A percentile compares a stretch with the other conserved stretches of the same genome.
Conservation (phyloP, 2,797 vertebrate genomes). For the Amblyraja radiata region DNA sequence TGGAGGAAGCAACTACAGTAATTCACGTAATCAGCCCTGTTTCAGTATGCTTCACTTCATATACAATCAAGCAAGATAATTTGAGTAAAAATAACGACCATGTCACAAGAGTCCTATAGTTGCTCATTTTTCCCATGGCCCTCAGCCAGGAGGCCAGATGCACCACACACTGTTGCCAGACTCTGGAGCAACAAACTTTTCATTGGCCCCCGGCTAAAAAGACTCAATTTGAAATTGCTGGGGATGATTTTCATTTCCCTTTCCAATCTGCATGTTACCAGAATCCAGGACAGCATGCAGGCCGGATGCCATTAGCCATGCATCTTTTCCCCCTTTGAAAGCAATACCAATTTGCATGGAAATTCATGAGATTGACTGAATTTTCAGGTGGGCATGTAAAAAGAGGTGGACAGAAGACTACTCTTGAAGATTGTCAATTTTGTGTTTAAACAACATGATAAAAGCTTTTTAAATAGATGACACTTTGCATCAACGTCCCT, state of each 20-base stretch:
- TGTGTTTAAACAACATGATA: not conserved
- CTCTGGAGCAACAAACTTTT: not conserved
- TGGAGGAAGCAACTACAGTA: constrained; percentile 14
- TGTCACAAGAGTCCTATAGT: not conserved
- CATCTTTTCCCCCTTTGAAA: not conserved
- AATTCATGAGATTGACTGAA: not conserved
- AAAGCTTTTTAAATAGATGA: not conserved
- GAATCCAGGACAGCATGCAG: too few relatives aligned
- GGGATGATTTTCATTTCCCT: not conserved
- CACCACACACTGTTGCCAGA: not conserved
- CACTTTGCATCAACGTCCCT: not conserved
- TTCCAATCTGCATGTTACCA: not conserved
- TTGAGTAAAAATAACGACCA: constrained; percentile 20
- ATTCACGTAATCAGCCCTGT: constrained; percentile 27
- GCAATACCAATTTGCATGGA: not conserved
- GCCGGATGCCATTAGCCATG: too few relatives aligned
- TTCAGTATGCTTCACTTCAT: constrained; percentile 23
- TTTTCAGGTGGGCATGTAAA: not conserved
- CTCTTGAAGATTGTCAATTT: not conserved
- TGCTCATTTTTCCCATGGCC: constrained; percentile 9
- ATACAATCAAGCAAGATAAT: constrained; percentile 31
- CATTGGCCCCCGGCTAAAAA: not conserved
- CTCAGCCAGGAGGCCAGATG: constrained; percentile 27
- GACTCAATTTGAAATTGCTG: not conserved
- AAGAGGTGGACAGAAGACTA: not conserved